These are phyloP conservation scores for Tragelaphus eurycerus DNA, from an alignment of 2,797 vertebrate species.

Conservation along the genomic window DNA sequence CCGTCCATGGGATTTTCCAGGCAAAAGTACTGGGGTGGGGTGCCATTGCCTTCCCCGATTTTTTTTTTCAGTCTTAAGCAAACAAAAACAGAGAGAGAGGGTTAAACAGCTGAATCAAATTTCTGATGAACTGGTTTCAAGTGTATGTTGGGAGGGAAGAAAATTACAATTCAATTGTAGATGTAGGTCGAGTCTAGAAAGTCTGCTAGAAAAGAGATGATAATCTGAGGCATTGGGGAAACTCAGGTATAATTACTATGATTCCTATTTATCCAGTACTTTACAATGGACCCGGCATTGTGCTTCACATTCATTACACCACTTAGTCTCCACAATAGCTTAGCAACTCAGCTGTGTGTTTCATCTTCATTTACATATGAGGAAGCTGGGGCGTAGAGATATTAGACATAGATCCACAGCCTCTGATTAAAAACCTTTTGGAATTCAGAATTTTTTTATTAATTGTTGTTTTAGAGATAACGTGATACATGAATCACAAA, in stretches of 20 bases:
- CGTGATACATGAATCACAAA: not conserved
- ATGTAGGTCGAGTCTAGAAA: not conserved
- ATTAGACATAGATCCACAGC: not conserved
- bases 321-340: not conserved
- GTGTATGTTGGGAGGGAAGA: not conserved
- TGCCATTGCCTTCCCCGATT: too few relatives aligned
- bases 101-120: not conserved
- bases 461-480: not conserved
- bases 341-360: not conserved
- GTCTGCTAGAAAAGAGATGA: not conserved
- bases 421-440: not conserved
- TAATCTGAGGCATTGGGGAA: not conserved
- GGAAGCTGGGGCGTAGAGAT: not conserved
- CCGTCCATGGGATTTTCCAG: too few relatives aligned
- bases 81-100: not conserved
- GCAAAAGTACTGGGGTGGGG: too few relatives aligned
- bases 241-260: not conserved
- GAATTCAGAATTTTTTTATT: not conserved
- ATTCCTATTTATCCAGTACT: not conserved
- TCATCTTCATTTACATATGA: not conserved
- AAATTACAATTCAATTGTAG: not conserved
- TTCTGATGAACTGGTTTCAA: not conserved
- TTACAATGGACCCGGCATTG: not conserved
- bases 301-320: not conserved
- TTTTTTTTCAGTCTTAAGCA: too few relatives aligned